Evolutionary conservation across 2,888 invertebrate genomes (phyloP).

Genomic region (Luffia ferchaultella): DNA sequence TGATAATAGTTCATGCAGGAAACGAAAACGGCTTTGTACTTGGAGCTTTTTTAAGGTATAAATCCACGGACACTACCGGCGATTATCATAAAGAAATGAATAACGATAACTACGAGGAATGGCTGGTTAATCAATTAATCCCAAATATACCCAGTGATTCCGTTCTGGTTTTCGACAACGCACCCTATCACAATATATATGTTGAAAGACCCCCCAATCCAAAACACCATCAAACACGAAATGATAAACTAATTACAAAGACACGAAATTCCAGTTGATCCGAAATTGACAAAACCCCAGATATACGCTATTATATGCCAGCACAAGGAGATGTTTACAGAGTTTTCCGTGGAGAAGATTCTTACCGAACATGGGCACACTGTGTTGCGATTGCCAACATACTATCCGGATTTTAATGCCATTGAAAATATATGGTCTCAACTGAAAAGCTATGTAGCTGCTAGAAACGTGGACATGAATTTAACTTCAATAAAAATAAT

Average conservation of each 20-base stretch:
- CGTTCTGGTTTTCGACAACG: slow-evolving; percentile 14
- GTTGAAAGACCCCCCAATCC: slow-evolving; percentile 4
- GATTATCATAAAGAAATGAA: slow-evolving; percentile 6
- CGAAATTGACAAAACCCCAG: slow-evolving; percentile 10
- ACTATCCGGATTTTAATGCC: slow-evolving; percentile 8
- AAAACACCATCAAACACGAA: slow-evolving; percentile 9
- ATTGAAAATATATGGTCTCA: slow-evolving; percentile 7
- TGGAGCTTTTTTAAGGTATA: slow-evolving; percentile 5
- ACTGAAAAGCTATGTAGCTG: slow-evolving; percentile 8
- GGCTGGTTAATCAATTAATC: slow-evolving; percentile 7
- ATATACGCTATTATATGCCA: slow-evolving; percentile 8
- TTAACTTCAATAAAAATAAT: slow-evolving; percentile 8
- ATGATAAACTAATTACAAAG: slow-evolving; percentile 8
- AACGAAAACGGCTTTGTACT: slow-evolving; percentile 6
- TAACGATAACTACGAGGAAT: slow-evolving; percentile 2
- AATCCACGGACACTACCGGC: background rate
- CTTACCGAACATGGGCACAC: slow-evolving; percentile 7
- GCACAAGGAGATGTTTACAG: slow-evolving; percentile 9
- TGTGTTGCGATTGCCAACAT: slow-evolving; percentile 7
- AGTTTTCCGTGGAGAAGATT: slow-evolving; percentile 6
- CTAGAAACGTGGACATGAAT: slow-evolving; percentile 8
- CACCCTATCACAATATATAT: slow-evolving; percentile 8
- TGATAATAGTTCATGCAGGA: slow-evolving; percentile 7
- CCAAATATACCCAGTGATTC: slow-evolving; percentile 12
- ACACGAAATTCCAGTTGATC: slow-evolving; percentile 8